A percentile compares a stretch with the other conserved stretches of the same genome.
These are phyloP conservation scores for Xenotilapia longispinis DNA, from an alignment of 2,113 vertebrate species.

Conservation along the genomic window DNA sequence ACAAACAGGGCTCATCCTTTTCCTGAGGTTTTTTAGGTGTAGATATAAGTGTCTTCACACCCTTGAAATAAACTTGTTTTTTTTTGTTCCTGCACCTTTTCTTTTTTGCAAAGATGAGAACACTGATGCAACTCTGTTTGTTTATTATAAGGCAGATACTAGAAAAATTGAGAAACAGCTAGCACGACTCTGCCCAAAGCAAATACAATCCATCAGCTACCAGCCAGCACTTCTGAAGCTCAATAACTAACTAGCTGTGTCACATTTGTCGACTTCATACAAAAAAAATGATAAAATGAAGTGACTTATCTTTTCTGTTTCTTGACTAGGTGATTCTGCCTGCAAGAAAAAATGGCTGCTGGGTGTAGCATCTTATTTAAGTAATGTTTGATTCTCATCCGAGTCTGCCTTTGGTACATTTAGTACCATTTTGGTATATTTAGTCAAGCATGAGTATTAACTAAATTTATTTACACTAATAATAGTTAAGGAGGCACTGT, in stretches of 20 bases:
- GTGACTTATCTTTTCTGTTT: not conserved
- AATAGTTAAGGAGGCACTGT: not conserved
- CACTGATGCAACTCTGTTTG: not conserved
- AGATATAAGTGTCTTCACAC: not conserved
- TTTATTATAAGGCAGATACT: not conserved
- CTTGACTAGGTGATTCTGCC: not conserved
- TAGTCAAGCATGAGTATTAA: not conserved
- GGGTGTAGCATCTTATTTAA: not conserved
- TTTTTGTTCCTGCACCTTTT: not conserved
- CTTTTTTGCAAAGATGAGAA: not conserved
- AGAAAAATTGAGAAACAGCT: not conserved
- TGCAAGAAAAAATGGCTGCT: not conserved
- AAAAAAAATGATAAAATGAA: not conserved
- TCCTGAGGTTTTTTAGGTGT: not conserved
- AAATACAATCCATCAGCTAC: fast-evolving
- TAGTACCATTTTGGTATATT: not conserved
- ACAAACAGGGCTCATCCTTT: not conserved
- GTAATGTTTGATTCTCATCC: not conserved
- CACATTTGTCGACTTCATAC: not conserved
- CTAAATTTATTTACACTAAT: not conserved
- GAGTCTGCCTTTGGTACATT: not conserved
- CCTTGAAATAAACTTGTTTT: not conserved
- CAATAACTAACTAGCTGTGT: not conserved
- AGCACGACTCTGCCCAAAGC: not conserved
- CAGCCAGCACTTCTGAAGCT: not conserved